Conservation (phyloP, 2,888 invertebrate species). For the Eupithecia dodoneata region DNA sequence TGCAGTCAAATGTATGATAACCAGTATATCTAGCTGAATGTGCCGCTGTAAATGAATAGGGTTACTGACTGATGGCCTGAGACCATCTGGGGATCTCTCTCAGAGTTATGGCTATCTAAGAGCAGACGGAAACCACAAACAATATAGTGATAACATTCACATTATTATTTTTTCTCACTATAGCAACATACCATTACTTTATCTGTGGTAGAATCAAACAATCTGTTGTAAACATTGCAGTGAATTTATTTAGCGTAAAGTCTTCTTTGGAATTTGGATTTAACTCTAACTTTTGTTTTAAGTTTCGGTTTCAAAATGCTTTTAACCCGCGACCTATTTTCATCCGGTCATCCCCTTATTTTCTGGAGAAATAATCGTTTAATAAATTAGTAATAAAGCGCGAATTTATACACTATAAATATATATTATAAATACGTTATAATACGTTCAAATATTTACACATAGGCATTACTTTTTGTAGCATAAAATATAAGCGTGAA, state of each 20-base stretch:
- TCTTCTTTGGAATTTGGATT: not conserved
- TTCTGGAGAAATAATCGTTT: too few species aligned
- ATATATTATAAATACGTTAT: not conserved
- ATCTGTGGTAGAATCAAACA: not conserved
- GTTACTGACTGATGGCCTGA: slow-evolving; percentile 30
- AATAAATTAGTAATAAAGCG: not conserved
- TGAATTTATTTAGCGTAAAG: not conserved
- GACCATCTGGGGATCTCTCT: not conserved
- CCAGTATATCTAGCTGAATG: slow-evolving; percentile 55
- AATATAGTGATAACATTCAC: not conserved
- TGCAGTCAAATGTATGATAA: slow-evolving; percentile 50
- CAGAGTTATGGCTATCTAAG: not conserved
- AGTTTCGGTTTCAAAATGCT: not conserved
- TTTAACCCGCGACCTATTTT: not conserved
- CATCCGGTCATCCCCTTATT: too few species aligned
- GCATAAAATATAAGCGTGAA: not conserved
- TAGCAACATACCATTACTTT: not conserved
- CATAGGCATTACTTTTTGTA: not conserved
- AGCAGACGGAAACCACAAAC: not conserved
- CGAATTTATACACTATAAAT: not conserved
- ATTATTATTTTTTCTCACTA: too few species aligned
- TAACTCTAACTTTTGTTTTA: not conserved
- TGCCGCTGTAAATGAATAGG: slow-evolving; percentile 48
- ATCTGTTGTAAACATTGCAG: not conserved
- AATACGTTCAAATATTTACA: too few species aligned